phyloP scores from a whole-genome alignment of 2,888 invertebrate genomes.

The Chrysolina oricalcia region DNA sequence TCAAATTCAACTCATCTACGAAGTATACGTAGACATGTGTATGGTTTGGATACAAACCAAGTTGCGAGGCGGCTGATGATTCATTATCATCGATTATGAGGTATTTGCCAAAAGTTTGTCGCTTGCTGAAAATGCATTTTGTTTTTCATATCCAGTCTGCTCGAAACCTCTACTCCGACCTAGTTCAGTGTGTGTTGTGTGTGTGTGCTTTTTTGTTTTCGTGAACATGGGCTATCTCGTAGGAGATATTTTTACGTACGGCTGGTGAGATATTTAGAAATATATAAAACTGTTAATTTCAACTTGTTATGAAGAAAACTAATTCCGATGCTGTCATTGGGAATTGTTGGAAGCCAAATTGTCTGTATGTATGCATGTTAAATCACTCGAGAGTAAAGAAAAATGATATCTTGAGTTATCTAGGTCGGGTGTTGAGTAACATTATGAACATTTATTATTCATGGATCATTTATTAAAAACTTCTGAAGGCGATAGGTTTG shows the following conservation, averaged over 20 bases:
- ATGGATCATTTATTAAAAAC: too few species aligned
- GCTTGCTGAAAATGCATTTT: not conserved
- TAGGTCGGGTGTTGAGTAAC: too few species aligned
- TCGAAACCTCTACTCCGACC: not conserved
- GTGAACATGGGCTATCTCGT: conserved; percentile 10
- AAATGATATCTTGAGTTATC: too few species aligned
- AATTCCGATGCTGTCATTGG: not conserved
- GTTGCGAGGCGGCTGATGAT: not conserved
- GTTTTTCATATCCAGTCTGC: conserved; percentile 2
- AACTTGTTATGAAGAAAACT: not conserved
- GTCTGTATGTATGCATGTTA: too few species aligned
- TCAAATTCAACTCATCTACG: too few species aligned
- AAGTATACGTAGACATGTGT: not conserved
- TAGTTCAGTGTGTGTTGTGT: not conserved
- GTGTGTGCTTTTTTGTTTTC: conserved; percentile 8
- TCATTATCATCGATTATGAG: not conserved
- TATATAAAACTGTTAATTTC: not conserved
- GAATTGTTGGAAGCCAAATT: too few species aligned
- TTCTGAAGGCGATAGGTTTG: too few species aligned
- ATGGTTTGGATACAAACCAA: not conserved
- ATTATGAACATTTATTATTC: too few species aligned
- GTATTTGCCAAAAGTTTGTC: conserved; percentile 1
- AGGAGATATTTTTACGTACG: not conserved
- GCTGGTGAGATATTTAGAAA: not conserved
- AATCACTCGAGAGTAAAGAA: too few species aligned